Percentiles rank a stretch among this genome's conserved stretches.
phyloP scores from a whole-genome alignment of 2,113 vertebrate genomes.

The Sapayoa aenigma region DNA sequence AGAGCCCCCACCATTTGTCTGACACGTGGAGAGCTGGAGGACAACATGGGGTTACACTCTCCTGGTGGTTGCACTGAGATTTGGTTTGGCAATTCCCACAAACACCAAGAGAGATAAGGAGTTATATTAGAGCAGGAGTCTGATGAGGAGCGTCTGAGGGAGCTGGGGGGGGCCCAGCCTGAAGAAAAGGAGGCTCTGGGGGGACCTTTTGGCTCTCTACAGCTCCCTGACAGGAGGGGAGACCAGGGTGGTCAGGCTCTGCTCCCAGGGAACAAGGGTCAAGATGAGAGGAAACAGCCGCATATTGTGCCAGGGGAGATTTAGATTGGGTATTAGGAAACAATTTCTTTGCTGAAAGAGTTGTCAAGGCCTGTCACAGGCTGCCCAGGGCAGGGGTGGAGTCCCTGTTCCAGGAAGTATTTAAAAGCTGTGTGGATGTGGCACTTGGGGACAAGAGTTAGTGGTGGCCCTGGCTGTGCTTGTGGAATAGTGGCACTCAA shows the following conservation, averaged over 20 bases:
- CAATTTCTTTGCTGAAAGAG: not conserved
- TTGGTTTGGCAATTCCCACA: not conserved
- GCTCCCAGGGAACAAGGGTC: not conserved
- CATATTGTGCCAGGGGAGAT: not conserved
- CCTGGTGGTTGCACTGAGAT: not conserved
- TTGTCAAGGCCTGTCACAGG: fast-evolving
- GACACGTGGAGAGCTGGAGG: not conserved
- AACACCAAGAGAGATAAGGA: not conserved
- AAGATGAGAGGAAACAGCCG: not conserved
- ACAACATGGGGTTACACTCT: not conserved
- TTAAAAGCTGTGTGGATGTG: not conserved
- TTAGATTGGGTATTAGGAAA: not conserved
- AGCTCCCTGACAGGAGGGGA: not conserved
- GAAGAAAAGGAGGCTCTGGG: not conserved
- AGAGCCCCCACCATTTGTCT: not conserved
- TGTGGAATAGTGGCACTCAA: fast-evolving
- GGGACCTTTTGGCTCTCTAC: not conserved
- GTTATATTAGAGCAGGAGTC: not conserved
- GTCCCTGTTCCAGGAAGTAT: not conserved
- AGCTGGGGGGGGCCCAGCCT: not conserved
- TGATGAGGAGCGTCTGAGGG: not conserved
- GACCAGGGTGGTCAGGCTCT: fast-evolving
- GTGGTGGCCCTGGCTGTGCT: not conserved
- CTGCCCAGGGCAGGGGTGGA: not conserved
- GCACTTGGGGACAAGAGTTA: not conserved